phyloP scores from a whole-genome alignment of 1,140 invertebrate genomes.

The Agrilus planipennis region DNA sequence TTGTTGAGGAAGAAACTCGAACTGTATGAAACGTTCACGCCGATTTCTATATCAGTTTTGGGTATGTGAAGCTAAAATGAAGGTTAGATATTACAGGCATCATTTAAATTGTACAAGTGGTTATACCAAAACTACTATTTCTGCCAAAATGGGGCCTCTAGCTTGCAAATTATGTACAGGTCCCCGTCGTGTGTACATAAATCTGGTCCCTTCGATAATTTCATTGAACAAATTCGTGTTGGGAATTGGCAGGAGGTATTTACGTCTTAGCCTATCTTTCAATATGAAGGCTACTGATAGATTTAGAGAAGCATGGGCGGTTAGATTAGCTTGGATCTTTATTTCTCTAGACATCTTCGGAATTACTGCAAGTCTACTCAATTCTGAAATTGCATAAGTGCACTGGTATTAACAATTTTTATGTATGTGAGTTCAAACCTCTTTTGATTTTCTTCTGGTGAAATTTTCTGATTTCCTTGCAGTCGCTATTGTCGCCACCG shows the following conservation, averaged over 20 bases:
- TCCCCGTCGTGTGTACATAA: constrained; percentile 38
- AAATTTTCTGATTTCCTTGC: constrained; percentile 37
- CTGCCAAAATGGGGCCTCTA: constrained; percentile 42
- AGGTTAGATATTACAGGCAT: not conserved
- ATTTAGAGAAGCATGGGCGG: constrained; percentile 10
- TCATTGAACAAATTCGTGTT: constrained; percentile 23
- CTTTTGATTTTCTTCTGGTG: constrained; percentile 39
- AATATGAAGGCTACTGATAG: constrained; percentile 30
- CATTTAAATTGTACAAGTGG: not conserved
- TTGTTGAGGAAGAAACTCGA: constrained; percentile 31
- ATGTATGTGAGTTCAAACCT: constrained; percentile 28
- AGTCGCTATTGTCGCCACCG: constrained; percentile 50
- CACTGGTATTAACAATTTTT: not conserved
- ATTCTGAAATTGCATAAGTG: constrained; percentile 31
- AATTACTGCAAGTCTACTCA: constrained; percentile 39
- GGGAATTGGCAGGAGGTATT: constrained; percentile 27
- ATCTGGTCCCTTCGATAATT: constrained; percentile 40
- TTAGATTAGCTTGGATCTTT: constrained; percentile 21
- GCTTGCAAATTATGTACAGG: constrained; percentile 40
- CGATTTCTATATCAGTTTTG: constrained; percentile 17
- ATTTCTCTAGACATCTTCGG: constrained; percentile 29
- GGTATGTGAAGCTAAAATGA: constrained; percentile 7
- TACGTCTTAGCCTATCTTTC: constrained; percentile 31
- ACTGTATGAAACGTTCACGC: constrained; percentile 25
- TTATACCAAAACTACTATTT: constrained; percentile 48